Conservation (phyloP, 2,113 vertebrate genomes). For the Myiozetetes cayanensis region DNA sequence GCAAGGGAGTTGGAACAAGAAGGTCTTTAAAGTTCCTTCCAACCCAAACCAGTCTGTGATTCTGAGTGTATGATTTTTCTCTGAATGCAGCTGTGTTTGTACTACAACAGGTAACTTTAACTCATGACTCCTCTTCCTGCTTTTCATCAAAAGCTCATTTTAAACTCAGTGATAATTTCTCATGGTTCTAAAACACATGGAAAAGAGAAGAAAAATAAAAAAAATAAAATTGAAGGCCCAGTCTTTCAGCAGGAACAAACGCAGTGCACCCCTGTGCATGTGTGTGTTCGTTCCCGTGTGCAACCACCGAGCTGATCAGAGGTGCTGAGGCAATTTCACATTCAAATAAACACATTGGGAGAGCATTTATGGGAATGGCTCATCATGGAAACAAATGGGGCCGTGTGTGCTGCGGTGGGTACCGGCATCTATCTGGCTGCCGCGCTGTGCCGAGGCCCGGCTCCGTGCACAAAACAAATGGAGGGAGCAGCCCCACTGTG, state of each 20-base stretch:
- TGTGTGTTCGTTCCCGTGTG: background rate
- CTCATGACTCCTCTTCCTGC: background rate
- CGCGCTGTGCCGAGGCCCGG: background rate
- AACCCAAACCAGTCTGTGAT: background rate
- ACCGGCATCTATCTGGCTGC: background rate
- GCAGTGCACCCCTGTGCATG: background rate
- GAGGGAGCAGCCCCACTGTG: background rate
- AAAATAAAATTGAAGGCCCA: background rate
- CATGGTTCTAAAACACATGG: background rate
- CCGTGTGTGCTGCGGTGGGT: background rate
- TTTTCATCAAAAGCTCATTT: background rate
- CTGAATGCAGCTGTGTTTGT: rapidly evolving
- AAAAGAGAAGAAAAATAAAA: background rate
- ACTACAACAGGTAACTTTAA: background rate
- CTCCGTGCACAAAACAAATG: background rate
- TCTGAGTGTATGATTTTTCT: background rate
- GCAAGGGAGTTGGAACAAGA: background rate
- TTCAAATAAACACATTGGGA: conserved; percentile 6
- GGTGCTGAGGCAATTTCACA: conserved; percentile 6
- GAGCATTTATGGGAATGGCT: background rate
- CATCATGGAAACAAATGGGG: conserved; percentile 4
- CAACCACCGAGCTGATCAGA: background rate
- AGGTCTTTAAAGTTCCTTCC: background rate
- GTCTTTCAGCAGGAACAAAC: background rate
- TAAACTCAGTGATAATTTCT: background rate